These are phyloP conservation scores for Platichthys stellatus DNA, from an alignment of 2,113 vertebrate species.

Conservation along the genomic window DNA sequence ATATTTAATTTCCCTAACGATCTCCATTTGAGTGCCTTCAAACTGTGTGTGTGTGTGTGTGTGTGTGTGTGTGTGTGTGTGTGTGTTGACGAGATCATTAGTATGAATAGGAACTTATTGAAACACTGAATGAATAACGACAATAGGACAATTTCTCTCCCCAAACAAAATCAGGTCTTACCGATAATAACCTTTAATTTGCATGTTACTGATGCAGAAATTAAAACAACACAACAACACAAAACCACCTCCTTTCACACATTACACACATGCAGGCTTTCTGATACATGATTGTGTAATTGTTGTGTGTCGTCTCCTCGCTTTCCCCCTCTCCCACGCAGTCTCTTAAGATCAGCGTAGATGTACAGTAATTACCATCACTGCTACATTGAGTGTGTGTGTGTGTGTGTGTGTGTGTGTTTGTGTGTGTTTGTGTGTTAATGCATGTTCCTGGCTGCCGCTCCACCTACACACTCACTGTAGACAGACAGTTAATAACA, in stretches of 20 bases:
- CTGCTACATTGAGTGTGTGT: conserved; percentile 31
- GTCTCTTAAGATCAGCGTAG: conserved; percentile 45
- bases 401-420: conserved; percentile 31
- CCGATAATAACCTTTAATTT: not conserved
- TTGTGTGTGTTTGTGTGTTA: conserved; percentile 24
- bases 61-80: no score
- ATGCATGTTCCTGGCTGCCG: conserved; percentile 24
- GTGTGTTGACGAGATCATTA: no score
- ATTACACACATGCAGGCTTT: not conserved
- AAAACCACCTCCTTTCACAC: not conserved
- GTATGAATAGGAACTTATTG: no score
- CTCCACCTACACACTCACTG: conserved; percentile 51
- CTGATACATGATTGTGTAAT: conserved; percentile 10
- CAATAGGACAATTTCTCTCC: not conserved
- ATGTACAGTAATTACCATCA: conserved; percentile 54
- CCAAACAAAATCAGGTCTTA: not conserved
- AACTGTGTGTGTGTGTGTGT: no score
- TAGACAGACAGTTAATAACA: conserved; percentile 60
- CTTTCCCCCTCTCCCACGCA: conserved; percentile 48
- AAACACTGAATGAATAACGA: not conserved
- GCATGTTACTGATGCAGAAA: not conserved
- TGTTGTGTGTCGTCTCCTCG: not conserved
- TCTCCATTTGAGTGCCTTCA: no score
- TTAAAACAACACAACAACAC: not conserved
- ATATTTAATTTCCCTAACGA: no score